phyloP scores from a whole-genome alignment of 2,888 invertebrate genomes.

The Dolomedes plantarius region DNA sequence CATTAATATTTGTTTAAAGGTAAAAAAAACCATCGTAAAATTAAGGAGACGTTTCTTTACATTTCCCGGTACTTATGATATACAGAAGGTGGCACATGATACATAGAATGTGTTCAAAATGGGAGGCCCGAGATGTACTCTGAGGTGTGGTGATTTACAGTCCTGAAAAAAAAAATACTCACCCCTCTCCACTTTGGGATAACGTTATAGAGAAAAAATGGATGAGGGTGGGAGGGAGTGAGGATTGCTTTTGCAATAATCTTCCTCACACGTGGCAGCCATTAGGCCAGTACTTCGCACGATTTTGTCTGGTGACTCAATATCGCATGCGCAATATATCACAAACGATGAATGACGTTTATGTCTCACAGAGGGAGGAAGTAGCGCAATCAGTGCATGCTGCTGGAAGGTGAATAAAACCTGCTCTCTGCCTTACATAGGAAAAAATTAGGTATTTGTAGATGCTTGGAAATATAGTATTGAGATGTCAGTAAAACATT shows the following conservation, averaged over 20 bases:
- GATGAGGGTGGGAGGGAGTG: background rate
- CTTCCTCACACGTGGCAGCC: conserved; percentile 2
- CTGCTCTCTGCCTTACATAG: no score
- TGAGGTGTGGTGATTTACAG: background rate
- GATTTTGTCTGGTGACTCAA: background rate
- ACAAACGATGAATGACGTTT: background rate
- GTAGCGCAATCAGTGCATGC: background rate
- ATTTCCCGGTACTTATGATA: no score
- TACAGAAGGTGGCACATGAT: no score
- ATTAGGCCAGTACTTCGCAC: background rate
- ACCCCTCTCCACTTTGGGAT: background rate
- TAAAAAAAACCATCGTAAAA: no score
- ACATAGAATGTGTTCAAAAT: no score
- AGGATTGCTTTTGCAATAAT: background rate
- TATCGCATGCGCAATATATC: background rate
- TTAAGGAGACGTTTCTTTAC: no score
- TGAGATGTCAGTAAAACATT: no score
- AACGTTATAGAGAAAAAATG: background rate
- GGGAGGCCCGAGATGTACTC: background rate
- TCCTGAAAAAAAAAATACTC: background rate
- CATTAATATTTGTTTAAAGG: no score
- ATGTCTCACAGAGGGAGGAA: background rate
- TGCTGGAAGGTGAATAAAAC: no score
- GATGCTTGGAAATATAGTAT: no score
- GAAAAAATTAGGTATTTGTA: no score